Evolutionary conservation across 2,888 invertebrate species (phyloP).

Genomic region (Polia nebulosa): DNA sequence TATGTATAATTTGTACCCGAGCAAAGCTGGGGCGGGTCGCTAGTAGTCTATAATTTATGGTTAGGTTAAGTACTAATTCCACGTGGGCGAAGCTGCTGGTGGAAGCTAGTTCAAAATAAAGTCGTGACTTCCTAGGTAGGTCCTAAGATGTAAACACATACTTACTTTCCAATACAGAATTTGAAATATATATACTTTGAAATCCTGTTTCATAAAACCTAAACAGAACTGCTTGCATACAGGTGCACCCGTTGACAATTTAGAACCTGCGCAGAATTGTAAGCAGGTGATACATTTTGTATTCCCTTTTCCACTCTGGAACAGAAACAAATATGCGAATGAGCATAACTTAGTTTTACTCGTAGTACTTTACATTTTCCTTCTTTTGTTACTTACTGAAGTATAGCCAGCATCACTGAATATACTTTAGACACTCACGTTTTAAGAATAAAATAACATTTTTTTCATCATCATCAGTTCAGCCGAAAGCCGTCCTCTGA

Average conservation of each 20-base stretch:
- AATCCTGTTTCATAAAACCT: slow-evolving; percentile 9
- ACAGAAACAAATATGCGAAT: slow-evolving; percentile 38
- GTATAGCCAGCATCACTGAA: not conserved
- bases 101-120: not conserved
- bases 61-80: no score
- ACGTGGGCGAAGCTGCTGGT: no score
- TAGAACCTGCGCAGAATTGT: slow-evolving; percentile 47
- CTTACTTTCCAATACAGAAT: not conserved
- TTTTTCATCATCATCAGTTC: no score
- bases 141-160: not conserved
- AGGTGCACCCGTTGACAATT: slow-evolving; percentile 35
- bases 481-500: no score
- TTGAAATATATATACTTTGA: slow-evolving; percentile 1
- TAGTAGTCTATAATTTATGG: no score
- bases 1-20: no score
- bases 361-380: not conserved
- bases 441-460: no score
- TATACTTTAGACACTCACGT: not conserved
- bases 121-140: not conserved
- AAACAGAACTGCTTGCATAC: slow-evolving; percentile 5
- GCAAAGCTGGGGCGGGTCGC: no score
- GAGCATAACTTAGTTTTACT: slow-evolving; percentile 28
- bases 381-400: slow-evolving; percentile 9
- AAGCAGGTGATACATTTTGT: slow-evolving; percentile 48
- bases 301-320: slow-evolving; percentile 42